phyloP scores from a whole-genome alignment of 2,113 vertebrate genomes.

The Tachysurus fulvidraco region DNA sequence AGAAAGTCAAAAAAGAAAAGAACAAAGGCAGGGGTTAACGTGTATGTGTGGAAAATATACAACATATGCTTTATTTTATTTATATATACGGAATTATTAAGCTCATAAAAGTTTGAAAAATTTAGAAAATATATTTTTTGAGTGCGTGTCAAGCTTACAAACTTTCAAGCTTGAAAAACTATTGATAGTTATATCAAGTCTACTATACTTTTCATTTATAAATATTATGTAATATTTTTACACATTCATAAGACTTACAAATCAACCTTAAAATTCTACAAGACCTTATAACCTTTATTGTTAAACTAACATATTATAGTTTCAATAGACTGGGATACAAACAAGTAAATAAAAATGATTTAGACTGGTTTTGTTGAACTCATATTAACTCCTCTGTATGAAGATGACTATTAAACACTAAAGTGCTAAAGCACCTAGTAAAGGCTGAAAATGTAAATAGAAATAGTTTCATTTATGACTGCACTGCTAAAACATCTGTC shows the following conservation, averaged over 20 bases:
- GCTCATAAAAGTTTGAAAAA: neutral
- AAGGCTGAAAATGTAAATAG: neutral
- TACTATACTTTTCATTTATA: neutral
- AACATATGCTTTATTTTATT: neutral
- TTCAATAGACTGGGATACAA: neutral
- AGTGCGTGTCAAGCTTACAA: neutral
- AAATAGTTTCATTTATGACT: neutral
- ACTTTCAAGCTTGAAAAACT: too few species aligned
- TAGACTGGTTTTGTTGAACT: neutral
- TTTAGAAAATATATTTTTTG: too few species aligned
- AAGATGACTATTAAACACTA: neutral
- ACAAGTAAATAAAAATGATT: neutral
- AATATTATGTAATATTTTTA: neutral
- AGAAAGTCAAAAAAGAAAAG: slow-evolving; percentile 21
- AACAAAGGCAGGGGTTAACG: neutral
- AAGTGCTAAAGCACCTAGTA: neutral
- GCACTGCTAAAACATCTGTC: neutral
- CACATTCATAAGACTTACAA: neutral
- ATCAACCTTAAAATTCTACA: neutral
- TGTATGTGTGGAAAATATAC: neutral
- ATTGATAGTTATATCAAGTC: neutral
- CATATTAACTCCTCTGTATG: neutral
- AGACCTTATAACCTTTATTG: neutral
- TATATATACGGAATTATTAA: neutral
- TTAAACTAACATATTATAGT: neutral